Evolutionary conservation across 2,113 vertebrate species (phyloP), one percentile per base, ranked within the genome.

Genomic region (Promerops cafer): DNA sequence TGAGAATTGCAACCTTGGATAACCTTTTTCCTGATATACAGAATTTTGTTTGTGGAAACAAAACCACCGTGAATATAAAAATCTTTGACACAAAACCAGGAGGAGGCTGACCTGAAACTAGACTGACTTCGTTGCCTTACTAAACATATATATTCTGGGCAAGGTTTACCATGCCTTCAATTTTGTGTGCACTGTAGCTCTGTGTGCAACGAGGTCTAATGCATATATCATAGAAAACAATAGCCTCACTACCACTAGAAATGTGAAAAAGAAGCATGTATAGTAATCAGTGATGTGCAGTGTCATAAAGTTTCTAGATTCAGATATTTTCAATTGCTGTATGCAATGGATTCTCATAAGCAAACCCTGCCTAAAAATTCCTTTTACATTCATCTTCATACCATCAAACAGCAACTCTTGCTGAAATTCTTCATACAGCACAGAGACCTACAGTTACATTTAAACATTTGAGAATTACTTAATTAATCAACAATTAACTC

Each of bases 251-350:
- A 39, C 10, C 20, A 39, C 8, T 39, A 52, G 16, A 37, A 65
- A 9, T 16, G 5, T 42, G 53, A 17, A 72, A 60, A 18, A 5
- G 9, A 53, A 47, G 2, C 1, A 1, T 30, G 8, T 4, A 1
- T 42, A 83, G 11, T 57, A 52, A 77, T 56, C 45, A 65, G 9
- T 52, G 33, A 83, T 12, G 17, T 49, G 30, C 1, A 1, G 24
- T 33, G 6, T 52, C 16, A 60, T 39, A 7, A 87, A 27, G 3
- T 35, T 68, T 68, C 50, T 15, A 30, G 24, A 30, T 64, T 22
- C 9, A 6, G 45, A 40, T 22, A 35, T 69, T 83, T 83, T 23
- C 15, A 35, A 8, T 26, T 64, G 20, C 12, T 92, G 5, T 18
- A 16, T 37, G 26, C 14, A 52, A 49, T 2, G 57, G 17, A 40